Conservation (phyloP, 2,888 invertebrate species). For the Apantesis nais region DNA sequence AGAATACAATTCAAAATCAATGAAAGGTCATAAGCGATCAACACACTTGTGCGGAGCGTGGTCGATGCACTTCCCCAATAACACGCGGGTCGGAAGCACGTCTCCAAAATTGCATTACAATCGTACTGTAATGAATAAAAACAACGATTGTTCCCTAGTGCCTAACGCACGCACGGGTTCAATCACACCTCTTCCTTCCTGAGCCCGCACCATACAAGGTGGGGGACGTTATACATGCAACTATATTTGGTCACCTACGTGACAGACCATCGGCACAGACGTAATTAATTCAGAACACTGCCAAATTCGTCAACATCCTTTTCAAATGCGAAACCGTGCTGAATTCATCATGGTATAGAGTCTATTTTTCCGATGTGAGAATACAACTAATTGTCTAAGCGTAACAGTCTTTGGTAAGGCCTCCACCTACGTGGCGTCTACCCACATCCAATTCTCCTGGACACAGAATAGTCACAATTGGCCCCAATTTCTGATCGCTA, state of each 20-base stretch:
- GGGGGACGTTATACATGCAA: constrained; percentile 62
- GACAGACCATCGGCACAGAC: constrained; percentile 67
- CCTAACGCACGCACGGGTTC: constrained; percentile 63
- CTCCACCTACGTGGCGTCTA: constrained; percentile 79
- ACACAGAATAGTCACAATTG: constrained; percentile 64
- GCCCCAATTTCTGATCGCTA: constrained; percentile 62
- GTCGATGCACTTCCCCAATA: constrained; percentile 67
- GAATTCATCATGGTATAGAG: constrained; percentile 64
- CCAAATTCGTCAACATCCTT: constrained; percentile 72
- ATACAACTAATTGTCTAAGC: constrained; percentile 62
- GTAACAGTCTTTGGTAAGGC: constrained; percentile 77
- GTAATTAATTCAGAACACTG: constrained; percentile 79
- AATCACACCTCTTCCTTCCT: constrained; percentile 80
- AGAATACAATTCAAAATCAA: constrained; percentile 31
- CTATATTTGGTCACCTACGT: constrained; percentile 81
- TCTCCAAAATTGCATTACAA: constrained; percentile 74
- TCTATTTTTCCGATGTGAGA: constrained; percentile 56
- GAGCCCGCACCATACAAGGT: constrained; percentile 71
- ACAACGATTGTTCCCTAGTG: constrained; percentile 57
- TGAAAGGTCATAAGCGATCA: constrained; percentile 26
- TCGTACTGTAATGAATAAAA: constrained; percentile 56
- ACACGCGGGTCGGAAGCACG: constrained; percentile 69
- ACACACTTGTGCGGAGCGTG: constrained; percentile 42
- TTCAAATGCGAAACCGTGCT: constrained; percentile 61
- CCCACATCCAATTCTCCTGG: constrained; percentile 81